Evolutionary conservation across 2,888 invertebrate species (phyloP), one percentile per base, ranked within the genome.

Genomic region (Monoplex corrugatus): DNA sequence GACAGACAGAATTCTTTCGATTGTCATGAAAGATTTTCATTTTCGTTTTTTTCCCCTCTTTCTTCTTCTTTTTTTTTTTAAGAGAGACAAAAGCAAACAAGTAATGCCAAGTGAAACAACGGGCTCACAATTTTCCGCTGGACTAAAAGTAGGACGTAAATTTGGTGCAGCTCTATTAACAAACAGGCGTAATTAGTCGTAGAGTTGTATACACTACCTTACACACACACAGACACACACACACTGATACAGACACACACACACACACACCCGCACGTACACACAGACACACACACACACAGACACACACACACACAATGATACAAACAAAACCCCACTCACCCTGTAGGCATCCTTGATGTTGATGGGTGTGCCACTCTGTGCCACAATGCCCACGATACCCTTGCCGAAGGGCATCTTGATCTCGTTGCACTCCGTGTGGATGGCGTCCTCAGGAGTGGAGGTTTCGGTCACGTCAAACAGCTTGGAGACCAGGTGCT

Each of bases 381-480:
- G 97, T 28, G 99, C 99, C 10, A 99, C 99, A 90, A 98, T 97
- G 0, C 99, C 99, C 0, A 98, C 99, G 90, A 99, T 99, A 5
- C 99, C 99, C 5, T 98, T 97, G 5, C 99, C 99, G 95, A 99
- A 98, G 0, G 98, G 98, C 94, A 99, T 98, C 89, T 93, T 92
- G 75, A 96, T 95, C 88, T 95, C 95, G 57, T 93, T 95, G 45
- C 93, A 93, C 87, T 94, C 94, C 35, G 93, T 93, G 88, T 95
- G 95, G 28, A 95, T 90, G 16, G 94, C 93, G 89, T 95, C 95
- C 89, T 95, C 95, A 57, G 95, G 86, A 13, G 94, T 98, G 91
- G 98, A 98, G 93, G 98, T 98, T 94, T 98, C 98, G 0, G 98
- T 98, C 90, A 99, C 98, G 96, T 99, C 99, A 96, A 99, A 99